Percentiles rank a stretch among this genome's conserved stretches.
These are phyloP conservation scores for Madoqua kirkii DNA, from an alignment of 2,113 vertebrate species.

Conservation along the genomic window DNA sequence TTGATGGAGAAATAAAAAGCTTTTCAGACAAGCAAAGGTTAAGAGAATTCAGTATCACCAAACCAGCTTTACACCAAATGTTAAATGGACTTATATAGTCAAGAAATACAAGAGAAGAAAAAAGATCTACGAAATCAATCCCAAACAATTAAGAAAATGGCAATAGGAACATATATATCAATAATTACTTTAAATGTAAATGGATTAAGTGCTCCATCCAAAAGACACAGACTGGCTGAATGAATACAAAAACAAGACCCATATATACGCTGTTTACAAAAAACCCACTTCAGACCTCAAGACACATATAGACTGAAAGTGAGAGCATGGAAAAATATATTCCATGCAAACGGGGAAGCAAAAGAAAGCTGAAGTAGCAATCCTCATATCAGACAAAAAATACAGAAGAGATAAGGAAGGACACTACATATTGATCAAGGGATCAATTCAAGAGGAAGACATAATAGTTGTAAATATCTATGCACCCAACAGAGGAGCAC, in stretches of 20 bases:
- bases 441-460: not conserved
- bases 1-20: not conserved
- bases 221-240: not conserved
- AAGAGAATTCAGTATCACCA: not conserved
- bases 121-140: not conserved
- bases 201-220: not conserved
- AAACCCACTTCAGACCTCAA: not conserved
- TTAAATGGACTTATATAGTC: not conserved
- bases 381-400: not conserved
- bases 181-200: not conserved
- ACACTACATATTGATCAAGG: not conserved
- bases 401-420: not conserved
- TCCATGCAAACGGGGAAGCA: not conserved
- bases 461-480: not conserved
- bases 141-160: not conserved
- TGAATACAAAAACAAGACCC: not conserved
- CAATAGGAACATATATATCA: not conserved
- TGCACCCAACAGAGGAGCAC: not conserved
- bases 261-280: not conserved
- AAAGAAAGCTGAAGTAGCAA: not conserved
- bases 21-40: not conserved
- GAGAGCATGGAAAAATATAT: not conserved
- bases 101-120: not conserved
- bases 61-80: not conserved
- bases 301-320: not conserved